Base-by-base conservation (phyloP, 2,113 vertebrate species). In the Lophochroa leadbeateri region DNA sequence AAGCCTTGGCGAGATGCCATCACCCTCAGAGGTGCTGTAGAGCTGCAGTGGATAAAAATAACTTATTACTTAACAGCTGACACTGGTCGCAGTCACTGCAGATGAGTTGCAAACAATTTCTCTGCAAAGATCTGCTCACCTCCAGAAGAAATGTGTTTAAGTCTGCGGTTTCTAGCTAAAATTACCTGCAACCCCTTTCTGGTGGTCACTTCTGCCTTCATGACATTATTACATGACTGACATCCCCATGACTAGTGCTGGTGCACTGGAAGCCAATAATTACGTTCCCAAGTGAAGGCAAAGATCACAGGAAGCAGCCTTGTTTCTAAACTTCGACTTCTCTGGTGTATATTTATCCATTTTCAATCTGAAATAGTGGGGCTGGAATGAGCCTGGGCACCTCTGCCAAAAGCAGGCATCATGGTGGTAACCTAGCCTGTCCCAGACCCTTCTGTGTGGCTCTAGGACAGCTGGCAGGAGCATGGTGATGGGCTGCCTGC, bases 31-130 rank as follows among this genome's bases (percentile, higher is more conserved):
- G 91, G 79, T 84, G 72, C 88, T 89, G 69, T 61, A 89, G 35
- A 89, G 39, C 72, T 94, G 83, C 80, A 89, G 72, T 78, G 81
- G 86, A 82, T 94, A 92, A 95, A 95, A 96, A 95, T 95, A 95
- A 50, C 80, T 69, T 82, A 39, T 71, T 96, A 85, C 70, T 88
- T 94, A 94, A 75, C 5, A 16, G 35, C 47, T 92, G 61, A 84
- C 43, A 84, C 39, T 84, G 72, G 84, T 75, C 5, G 1, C 61
- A 87, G 69, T 82, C 81, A 72, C 77, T 2, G 11, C 69, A 87
- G 69, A 71, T 84, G 89, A 81, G 35, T 47, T 94, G 61, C 72
- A 79, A 89, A 71, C 57, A 78, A 79, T 94, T 88, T 55, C 41
- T 75, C 50, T 82, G 46, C 68, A 78, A 81, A 78, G 50, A 75